Conservation (phyloP, 2,797 vertebrate species). For the Hafferia zeledoni region DNA sequence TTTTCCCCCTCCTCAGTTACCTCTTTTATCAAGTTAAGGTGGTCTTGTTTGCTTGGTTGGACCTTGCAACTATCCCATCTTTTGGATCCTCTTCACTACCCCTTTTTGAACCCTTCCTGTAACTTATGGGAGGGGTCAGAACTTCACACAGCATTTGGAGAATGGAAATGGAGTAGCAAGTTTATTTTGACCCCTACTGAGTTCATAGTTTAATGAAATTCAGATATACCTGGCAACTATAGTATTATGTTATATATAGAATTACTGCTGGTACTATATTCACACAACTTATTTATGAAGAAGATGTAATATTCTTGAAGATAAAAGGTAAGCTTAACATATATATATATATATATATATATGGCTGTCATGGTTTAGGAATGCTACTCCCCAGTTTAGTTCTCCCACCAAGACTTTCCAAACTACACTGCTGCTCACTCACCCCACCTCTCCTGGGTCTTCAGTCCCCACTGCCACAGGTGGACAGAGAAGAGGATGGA, state of each 20-base stretch:
- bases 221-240: background rate
- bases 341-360: background rate
- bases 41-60: background rate
- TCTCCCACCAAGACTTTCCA: background rate
- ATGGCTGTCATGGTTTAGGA: background rate
- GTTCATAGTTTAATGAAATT: background rate
- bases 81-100: background rate
- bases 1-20: background rate
- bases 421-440: background rate
- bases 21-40: background rate
- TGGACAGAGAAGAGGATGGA: background rate
- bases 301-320: background rate
- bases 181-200: background rate
- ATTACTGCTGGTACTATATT: background rate
- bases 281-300: background rate
- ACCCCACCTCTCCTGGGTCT: background rate
- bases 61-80: background rate
- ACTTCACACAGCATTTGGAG: background rate
- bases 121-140: background rate
- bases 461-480: accelerated
- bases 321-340: background rate
- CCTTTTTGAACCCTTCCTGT: background rate
- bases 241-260: background rate
- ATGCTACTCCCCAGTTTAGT: background rate
- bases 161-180: background rate